Base-by-base conservation (phyloP, 2,113 vertebrate species). In the Archocentrus centrarchus region DNA sequence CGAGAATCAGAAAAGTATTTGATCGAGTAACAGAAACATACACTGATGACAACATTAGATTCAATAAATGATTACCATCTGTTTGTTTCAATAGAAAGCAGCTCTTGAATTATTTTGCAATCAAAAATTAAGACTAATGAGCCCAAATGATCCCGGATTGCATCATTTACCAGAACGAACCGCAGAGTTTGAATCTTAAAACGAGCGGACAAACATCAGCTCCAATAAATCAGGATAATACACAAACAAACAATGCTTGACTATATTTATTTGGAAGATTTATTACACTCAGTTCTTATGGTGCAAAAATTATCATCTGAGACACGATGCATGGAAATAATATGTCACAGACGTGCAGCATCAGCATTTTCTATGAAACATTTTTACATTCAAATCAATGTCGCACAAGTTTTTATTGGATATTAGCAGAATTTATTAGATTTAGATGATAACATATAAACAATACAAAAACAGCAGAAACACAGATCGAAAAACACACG, bases 181-280 rank as follows among this genome's bases (percentile, higher is more conserved):
- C 35, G 2, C 0, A 53, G 44, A 47, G 57, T 59, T 20, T 44
- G 35, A 14, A 44, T 24, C 15, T 27, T 20, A 2, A 53, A 7
- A 53, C 1, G 0, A 70, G 11, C 0, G 50, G 0, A 0, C 1
- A 73, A 73, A 73, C 66, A 32, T 17, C 44, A 50, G 11, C 75
- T 50, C 13, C 17, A 60, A 75, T 30, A 10, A 53, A 53, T 64
- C 20, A 41, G 24, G 78, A 47, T 75, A 14, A 62, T 3, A 63
- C 2, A 66, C 15, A 63, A 32, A 66, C 6, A 61, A 32, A 75
- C 41, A 2, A 44, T 17, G 4, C 14, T 7, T 37, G 11, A 35
- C 6, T 22, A 27, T 44, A 10, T 89, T 89, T 81, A 87, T 83
- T 88, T 73, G 24, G 41, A 77, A 60, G 13, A 47, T 82, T 57